Evolutionary conservation across 2,113 vertebrate genomes (phyloP).

Genomic region (Canis aureus): DNA sequence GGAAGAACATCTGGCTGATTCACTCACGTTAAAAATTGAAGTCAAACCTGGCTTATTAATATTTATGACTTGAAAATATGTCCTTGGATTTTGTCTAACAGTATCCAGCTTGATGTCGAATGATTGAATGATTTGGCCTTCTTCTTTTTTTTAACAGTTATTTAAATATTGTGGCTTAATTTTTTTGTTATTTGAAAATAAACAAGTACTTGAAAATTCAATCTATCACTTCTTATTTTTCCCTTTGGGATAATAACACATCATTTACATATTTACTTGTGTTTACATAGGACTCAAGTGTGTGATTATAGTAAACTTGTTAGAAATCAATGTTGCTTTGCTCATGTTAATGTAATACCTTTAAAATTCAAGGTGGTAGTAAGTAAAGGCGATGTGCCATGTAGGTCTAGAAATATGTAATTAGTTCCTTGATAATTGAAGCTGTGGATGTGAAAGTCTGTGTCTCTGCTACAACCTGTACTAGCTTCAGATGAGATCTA

Average conservation of each 20-base stretch:
- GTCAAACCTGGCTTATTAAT: constrained; percentile 65
- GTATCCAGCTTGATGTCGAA: constrained; percentile 41
- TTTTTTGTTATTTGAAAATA: constrained; percentile 58
- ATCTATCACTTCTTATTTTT: constrained; percentile 51
- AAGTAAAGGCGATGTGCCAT: neutral
- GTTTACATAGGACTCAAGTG: neutral
- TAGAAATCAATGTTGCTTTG: constrained; percentile 30
- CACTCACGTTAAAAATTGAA: constrained; percentile 64
- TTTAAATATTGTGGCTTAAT: constrained; percentile 60
- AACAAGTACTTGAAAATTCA: constrained; percentile 37
- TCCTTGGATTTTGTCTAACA: constrained; percentile 60
- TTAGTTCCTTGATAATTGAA: neutral
- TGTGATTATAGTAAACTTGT: constrained; percentile 22
- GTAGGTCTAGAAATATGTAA: neutral
- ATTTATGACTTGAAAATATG: constrained; percentile 74
- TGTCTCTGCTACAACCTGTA: neutral
- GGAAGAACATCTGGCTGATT: constrained; percentile 68
- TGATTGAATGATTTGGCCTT: neutral
- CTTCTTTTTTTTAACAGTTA: constrained; percentile 6
- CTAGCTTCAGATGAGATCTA: neutral
- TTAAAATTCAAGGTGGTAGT: neutral
- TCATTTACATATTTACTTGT: constrained; percentile 17
- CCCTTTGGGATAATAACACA: neutral
- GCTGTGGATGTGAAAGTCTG: neutral
- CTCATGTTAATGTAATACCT: neutral